A percentile compares a stretch with the other conserved stretches of the same genome.
These are phyloP conservation scores for Ochropleura plecta DNA, from an alignment of 2,888 invertebrate genomes.

Conservation along the genomic window DNA sequence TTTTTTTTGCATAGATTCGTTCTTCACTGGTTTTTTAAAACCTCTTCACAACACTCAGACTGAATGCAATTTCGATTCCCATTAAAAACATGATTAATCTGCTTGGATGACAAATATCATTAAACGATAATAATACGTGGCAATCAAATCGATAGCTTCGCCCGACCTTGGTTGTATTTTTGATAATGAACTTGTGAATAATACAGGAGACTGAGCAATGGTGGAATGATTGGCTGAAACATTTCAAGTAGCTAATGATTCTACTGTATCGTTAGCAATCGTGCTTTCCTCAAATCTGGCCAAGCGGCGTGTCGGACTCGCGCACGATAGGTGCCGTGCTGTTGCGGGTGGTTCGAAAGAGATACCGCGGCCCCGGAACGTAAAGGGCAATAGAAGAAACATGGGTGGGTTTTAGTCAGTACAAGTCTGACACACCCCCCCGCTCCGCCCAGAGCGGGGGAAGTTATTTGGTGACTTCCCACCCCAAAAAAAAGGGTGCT, in stretches of 20 bases:
- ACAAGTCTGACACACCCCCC: no score
- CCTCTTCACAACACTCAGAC: neutral
- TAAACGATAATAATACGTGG: conserved; percentile 7
- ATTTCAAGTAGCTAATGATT: conserved; percentile 25
- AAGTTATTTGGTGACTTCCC: no score
- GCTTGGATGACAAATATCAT: conserved; percentile 19
- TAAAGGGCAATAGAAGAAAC: no score
- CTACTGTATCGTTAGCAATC: neutral
- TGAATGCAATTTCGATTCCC: conserved; percentile 5
- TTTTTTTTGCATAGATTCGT: neutral
- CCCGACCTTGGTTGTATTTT: conserved; percentile 48
- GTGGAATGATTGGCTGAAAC: conserved; percentile 39
- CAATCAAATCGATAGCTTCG: conserved; percentile 25
- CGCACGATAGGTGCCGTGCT: no score
- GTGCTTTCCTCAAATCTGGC: neutral
- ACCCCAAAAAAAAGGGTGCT: no score
- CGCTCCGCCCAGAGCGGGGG: no score
- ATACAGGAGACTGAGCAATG: conserved; percentile 17
- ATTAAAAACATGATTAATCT: conserved; percentile 27
- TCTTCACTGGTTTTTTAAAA: neutral
- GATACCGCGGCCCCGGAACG: no score
- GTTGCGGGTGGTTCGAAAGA: no score
- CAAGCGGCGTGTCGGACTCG: no score
- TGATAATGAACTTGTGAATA: conserved; percentile 48
- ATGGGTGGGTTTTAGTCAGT: no score